phyloP scores from a whole-genome alignment of 2,888 invertebrate genomes.

The Limenitis arthemis region DNA sequence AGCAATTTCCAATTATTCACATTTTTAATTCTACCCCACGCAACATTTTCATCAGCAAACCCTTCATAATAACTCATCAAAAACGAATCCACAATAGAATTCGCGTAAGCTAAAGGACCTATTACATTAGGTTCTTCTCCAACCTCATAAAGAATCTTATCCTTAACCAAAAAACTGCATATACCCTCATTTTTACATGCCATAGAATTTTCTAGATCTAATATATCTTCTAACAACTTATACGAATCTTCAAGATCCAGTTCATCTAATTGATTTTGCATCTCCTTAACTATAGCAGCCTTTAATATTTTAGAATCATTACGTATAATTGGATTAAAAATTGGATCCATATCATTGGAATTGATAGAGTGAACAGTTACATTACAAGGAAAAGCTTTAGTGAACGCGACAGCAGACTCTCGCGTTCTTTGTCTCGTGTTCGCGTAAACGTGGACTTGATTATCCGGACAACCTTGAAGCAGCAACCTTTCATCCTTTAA shows the following conservation, averaged over 20 bases:
- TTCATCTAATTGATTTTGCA: slow-evolving; percentile 36
- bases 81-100: slow-evolving; percentile 43
- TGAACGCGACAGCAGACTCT: slow-evolving; percentile 44
- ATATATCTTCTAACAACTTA: slow-evolving; percentile 36
- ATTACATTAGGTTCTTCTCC: slow-evolving; percentile 40
- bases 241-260: slow-evolving; percentile 35
- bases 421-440: slow-evolving; percentile 47
- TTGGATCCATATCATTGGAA: slow-evolving; percentile 34
- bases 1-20: slow-evolving; percentile 39
- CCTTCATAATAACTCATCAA: slow-evolving; percentile 57
- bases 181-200: slow-evolving; percentile 35
- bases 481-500: slow-evolving; percentile 36
- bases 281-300: slow-evolving; percentile 32
- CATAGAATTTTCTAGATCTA: slow-evolving; percentile 40
- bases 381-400: slow-evolving; percentile 45
- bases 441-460: slow-evolving; percentile 40
- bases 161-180: slow-evolving; percentile 39
- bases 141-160: slow-evolving; percentile 32
- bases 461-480: slow-evolving; percentile 35
- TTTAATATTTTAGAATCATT: slow-evolving; percentile 34
- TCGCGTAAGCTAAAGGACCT: slow-evolving; percentile 42
- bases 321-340: slow-evolving; percentile 41
- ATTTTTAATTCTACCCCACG: slow-evolving; percentile 44
- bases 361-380: slow-evolving; percentile 35
- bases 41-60: slow-evolving; percentile 36